Percentiles rank a stretch among this genome's conserved stretches.
phyloP scores from a whole-genome alignment of 2,888 invertebrate species.

The Xanthorhoe designata region DNA sequence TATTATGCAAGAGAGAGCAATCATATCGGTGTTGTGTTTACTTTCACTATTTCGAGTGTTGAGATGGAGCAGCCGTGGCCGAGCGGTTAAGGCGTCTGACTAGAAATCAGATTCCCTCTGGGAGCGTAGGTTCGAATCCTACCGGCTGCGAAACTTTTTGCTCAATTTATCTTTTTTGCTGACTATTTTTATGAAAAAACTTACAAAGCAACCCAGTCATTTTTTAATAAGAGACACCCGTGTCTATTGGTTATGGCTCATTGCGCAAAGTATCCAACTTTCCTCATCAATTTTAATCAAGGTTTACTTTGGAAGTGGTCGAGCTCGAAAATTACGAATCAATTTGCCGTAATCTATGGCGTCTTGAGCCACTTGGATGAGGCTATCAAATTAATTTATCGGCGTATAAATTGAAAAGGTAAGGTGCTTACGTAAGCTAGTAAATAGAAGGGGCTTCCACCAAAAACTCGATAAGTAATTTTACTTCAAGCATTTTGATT shows the following conservation, averaged over 20 bases:
- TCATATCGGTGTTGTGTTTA: not conserved
- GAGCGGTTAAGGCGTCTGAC: constrained; percentile 95
- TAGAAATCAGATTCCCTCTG: constrained; percentile 95
- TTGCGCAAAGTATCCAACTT: constrained; percentile 49
- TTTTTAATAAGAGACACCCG: constrained; percentile 31
- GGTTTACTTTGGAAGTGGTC: constrained; percentile 47
- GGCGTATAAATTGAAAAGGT: constrained; percentile 37
- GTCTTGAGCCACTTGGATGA: constrained; percentile 40
- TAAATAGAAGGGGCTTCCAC: not conserved
- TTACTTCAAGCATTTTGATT: not conserved
- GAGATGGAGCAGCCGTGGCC: constrained; percentile 89
- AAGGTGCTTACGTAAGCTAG: constrained; percentile 25
- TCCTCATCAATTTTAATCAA: constrained; percentile 61
- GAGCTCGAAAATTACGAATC: constrained; percentile 44
- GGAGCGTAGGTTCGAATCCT: constrained; percentile 96
- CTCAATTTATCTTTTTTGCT: constrained; percentile 15
- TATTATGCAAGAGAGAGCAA: not conserved
- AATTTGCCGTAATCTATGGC: constrained; percentile 47
- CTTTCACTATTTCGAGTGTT: not conserved
- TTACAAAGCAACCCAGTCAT: constrained; percentile 25
- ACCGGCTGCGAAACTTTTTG: constrained; percentile 88
- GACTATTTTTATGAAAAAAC: constrained; percentile 22
- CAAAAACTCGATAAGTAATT: not conserved
- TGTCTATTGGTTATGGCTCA: constrained; percentile 42
- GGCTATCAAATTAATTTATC: constrained; percentile 44